Base-by-base conservation (phyloP, 2,797 vertebrate genomes). In the Danio jaintianensis region DNA sequence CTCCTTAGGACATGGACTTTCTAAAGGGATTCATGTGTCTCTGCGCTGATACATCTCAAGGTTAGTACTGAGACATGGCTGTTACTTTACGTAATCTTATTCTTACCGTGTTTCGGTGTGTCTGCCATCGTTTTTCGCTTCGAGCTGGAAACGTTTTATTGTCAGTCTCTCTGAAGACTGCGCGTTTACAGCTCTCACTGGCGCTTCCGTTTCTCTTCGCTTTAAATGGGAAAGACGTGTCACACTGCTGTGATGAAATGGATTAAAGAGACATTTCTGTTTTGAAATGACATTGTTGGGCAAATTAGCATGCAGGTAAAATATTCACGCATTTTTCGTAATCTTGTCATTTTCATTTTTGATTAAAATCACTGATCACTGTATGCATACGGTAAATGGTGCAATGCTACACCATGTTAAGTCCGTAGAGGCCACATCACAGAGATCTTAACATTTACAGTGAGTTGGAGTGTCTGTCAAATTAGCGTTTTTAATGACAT, bases 331-430 rank as follows among this genome's bases (percentile, higher is more conserved):
- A 43, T 6, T 45, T 62, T 45, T 16, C 7, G 0, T 36, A 16
- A n/a, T 66, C 59, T 55, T 83, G 7, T 43, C 3, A 13, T 40
- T 64, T 59, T 74, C 71, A 42, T 52, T n/a, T 64, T 20, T n/a
- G 1, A 18, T 43, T 82, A 63, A 79, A 48, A 75, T 55, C 15
- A 79, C 52, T 40, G 69, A 43, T 42, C 15, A 55, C 43, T 66
- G 62, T 29, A 42, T 76, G 62, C 18, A 63, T 72, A 40, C 50
- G 58, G 83, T 80, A 84, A 92, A 89, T 93, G 92, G 89, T 93
- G 92, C 92, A 94, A 56, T 91, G 90, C 92, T 91, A 91, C 89
- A 89, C 84, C 82, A 70, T 69, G 55, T 64, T 56, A 20, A 68
- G 69, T 79, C 82, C 53, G 73, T 63, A 72, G 70, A 83, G 84